Base-by-base conservation (phyloP, 2,113 vertebrate species). In the Sinocyclocheilus rhinocerous region DNA sequence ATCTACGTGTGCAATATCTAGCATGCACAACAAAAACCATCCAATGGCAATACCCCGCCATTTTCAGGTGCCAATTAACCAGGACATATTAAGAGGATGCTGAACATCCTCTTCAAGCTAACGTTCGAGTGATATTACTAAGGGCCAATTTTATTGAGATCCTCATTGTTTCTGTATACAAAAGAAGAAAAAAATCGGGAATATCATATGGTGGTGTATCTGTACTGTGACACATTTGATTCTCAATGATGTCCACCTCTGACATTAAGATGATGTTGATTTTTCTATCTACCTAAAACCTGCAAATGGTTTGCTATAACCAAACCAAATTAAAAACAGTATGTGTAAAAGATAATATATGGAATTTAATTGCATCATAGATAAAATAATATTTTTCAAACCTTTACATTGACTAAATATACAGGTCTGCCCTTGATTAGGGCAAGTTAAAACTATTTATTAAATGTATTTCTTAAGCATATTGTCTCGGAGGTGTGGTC, bases 341-440 rank as follows among this genome's bases (percentile, higher is more conserved):
- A 29, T 77, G 26, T 88, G 72, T 77, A 85, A 86, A 88, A 67
- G 6, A 67, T 13, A 81, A 39, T 85, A 86, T 86, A 86, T 78
- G 57, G 42, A 78, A 26, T 86, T 84, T 57, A 82, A 86, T 10
- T 79, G 76, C 84, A 88, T 92, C 90, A 91, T 87, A 84, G 61
- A 76, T 85, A 90, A 94, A 92, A 94, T 93, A 93, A 93, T 94
- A 93, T 94, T 93, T 94, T 94, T 91, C 91, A 91, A 93, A 94
- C 91, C 92, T 94, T 94, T 94, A 94, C 92, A 93, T 89, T 91
- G 90, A 92, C 76, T 85, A 77, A 87, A 86, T 90, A 91, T 91
- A 82, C 69, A 73, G 88, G 87, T 89, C 92, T 90, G 90, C 92
- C 93, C 91, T 89, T 88, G 84, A 90, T 89, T 85, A 91, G 91